These are phyloP conservation scores for Stictocephala bisonia DNA, from an alignment of 2,888 invertebrate genomes.

Conservation along the genomic window DNA sequence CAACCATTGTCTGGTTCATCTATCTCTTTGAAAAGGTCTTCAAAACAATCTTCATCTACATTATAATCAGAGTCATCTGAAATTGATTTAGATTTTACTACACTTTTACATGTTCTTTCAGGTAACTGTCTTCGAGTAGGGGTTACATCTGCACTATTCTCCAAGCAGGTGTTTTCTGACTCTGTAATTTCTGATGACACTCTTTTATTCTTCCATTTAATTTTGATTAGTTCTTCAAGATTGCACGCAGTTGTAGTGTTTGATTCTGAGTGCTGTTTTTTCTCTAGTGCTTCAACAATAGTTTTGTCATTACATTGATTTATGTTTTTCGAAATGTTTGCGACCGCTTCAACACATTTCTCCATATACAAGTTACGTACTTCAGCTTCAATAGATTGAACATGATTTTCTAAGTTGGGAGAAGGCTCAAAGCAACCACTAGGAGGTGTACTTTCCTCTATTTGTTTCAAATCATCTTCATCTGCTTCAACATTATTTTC, in stretches of 20 bases:
- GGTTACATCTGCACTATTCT: too few species aligned
- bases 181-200: too few species aligned
- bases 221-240: too few species aligned
- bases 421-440: too few species aligned
- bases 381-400: not conserved
- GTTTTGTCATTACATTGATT: not conserved
- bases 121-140: not conserved
- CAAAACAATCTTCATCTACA: not conserved
- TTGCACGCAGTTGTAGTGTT: too few species aligned
- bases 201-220: too few species aligned
- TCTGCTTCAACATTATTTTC: too few species aligned
- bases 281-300: not conserved
- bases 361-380: not conserved
- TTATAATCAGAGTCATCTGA: not conserved
- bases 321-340: not conserved
- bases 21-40: not conserved
- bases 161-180: too few species aligned
- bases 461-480: too few species aligned
- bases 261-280: too few species aligned
- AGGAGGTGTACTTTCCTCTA: too few species aligned
- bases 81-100: not conserved
- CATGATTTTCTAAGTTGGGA: too few species aligned
- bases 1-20: not conserved
- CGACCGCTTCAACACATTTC: not conserved
- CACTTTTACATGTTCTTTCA: conserved; percentile 22